A percentile compares a stretch with the other conserved stretches of the same genome.
Conservation (phyloP, 2,888 invertebrate species). For the Anagyrus pseudococci region DNA sequence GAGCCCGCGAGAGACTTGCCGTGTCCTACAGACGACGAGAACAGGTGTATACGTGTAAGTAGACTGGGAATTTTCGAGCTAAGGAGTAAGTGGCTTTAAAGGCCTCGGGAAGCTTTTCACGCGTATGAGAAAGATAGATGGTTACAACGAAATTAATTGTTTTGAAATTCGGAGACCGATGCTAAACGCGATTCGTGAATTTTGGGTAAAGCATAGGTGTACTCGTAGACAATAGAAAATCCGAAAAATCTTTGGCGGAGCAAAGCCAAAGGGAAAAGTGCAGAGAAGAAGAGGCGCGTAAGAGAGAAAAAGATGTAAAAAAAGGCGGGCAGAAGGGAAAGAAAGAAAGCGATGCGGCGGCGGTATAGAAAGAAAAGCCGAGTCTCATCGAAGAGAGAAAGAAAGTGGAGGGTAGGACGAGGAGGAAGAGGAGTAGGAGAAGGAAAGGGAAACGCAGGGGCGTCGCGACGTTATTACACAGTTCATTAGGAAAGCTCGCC, state of each 20-base stretch:
- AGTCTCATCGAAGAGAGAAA: slow-evolving; percentile 6
- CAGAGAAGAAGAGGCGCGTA: slow-evolving; percentile 5
- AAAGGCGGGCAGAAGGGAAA: too few relatives aligned
- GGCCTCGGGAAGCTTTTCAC: too few relatives aligned
- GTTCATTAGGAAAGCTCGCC: slow-evolving; percentile 56
- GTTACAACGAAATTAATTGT: too few relatives aligned
- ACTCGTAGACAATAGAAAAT: too few relatives aligned
- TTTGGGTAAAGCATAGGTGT: too few relatives aligned
- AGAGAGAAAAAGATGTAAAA: too few relatives aligned
- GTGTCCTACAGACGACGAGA: neutral
- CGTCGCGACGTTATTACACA: slow-evolving; percentile 56
- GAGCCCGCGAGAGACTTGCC: neutral
- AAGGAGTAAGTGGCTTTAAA: too few relatives aligned
- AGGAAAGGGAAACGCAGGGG: slow-evolving; percentile 9
- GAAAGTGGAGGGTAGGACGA: slow-evolving; percentile 5
- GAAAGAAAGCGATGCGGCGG: slow-evolving; percentile 1
- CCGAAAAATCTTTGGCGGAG: too few relatives aligned
- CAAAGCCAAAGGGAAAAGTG: neutral
- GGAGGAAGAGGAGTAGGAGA: slow-evolving; percentile 13
- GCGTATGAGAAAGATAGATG: too few relatives aligned
- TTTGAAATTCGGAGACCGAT: too few relatives aligned
- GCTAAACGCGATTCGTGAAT: too few relatives aligned
- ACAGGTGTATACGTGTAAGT: neutral
- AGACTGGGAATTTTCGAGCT: too few relatives aligned
- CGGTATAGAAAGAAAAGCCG: slow-evolving; percentile 1